Conservation (phyloP, 2,113 vertebrate genomes). For the Gymnobelideus leadbeateri region DNA sequence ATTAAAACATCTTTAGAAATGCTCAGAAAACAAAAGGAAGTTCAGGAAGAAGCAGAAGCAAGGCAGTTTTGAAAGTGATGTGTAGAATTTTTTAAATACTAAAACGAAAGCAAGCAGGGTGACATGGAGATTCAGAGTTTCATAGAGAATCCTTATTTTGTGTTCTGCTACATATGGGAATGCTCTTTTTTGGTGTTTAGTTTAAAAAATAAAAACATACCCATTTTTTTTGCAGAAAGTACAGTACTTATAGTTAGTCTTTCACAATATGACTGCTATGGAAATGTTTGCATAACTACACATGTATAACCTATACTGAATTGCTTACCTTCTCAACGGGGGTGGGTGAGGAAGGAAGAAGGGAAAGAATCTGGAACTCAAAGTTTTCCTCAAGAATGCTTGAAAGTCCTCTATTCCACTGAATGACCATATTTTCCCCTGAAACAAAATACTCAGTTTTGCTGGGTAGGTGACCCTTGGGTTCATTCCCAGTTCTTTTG, state of each 20-base stretch:
- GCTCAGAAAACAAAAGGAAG: not conserved
- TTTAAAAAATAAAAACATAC: not conserved
- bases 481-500: too few relatives aligned
- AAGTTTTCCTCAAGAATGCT: too few relatives aligned
- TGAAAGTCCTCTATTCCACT: too few relatives aligned
- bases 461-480: too few relatives aligned
- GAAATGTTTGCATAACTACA: too few relatives aligned
- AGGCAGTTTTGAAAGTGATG: not conserved
- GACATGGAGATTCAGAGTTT: not conserved
- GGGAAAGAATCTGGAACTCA: too few relatives aligned
- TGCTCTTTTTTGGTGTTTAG: not conserved
- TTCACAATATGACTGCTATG: too few relatives aligned
- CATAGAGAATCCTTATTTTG: not conserved
- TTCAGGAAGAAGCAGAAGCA: not conserved
- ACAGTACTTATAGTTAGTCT: not conserved
- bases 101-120: not conserved
- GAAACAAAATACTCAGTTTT: too few relatives aligned
- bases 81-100: not conserved
- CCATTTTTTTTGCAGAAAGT: not conserved
- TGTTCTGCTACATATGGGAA: not conserved
- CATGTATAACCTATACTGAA: too few relatives aligned
- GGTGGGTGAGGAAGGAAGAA: too few relatives aligned
- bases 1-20: not conserved
- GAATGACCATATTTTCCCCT: too few relatives aligned
- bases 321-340: too few relatives aligned